These are phyloP conservation scores for Podarcis cretensis DNA, from an alignment of 2,113 vertebrate genomes.

Conservation along the genomic window DNA sequence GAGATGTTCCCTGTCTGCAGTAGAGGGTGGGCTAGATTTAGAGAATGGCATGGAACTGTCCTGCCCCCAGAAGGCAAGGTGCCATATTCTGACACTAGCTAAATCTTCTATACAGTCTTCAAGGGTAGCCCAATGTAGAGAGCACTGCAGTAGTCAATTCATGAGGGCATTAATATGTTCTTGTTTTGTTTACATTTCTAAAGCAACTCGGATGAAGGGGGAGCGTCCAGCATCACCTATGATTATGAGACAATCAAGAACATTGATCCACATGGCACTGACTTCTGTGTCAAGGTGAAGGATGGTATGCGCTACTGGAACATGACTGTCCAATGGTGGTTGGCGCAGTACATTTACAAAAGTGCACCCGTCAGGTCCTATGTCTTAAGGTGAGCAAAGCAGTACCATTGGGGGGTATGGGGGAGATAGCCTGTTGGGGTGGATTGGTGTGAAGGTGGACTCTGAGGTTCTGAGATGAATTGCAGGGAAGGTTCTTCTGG, in stretches of 20 bases:
- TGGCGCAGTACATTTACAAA: conserved; percentile 90
- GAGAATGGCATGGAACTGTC: background rate
- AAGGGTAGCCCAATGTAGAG: background rate
- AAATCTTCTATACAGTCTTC: background rate
- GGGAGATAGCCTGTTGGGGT: background rate
- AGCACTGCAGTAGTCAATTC: background rate
- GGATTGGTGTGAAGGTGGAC: background rate
- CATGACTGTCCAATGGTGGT: conserved; percentile 95
- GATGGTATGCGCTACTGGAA: conserved; percentile 95
- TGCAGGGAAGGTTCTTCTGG: too few relatives aligned
- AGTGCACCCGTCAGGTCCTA: conserved; percentile 83
- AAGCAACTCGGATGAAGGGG: conserved; percentile 69
- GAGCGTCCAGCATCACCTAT: conserved; percentile 72
- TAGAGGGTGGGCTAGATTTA: background rate
- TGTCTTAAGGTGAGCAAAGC: conserved; percentile 77
- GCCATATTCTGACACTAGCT: background rate
- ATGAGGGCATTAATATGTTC: background rate
- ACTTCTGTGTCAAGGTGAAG: conserved; percentile 90
- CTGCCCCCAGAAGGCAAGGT: too few relatives aligned
- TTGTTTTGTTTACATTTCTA: conserved; percentile 2
- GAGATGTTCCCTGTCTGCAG: conserved; percentile 40
- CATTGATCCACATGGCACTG: conserved; percentile 89
- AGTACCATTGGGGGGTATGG: too few relatives aligned
- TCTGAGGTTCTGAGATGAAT: background rate
- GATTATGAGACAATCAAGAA: conserved; percentile 91